These are phyloP conservation scores for Limonius californicus DNA, from an alignment of 1,140 invertebrate species.

Conservation along the genomic window DNA sequence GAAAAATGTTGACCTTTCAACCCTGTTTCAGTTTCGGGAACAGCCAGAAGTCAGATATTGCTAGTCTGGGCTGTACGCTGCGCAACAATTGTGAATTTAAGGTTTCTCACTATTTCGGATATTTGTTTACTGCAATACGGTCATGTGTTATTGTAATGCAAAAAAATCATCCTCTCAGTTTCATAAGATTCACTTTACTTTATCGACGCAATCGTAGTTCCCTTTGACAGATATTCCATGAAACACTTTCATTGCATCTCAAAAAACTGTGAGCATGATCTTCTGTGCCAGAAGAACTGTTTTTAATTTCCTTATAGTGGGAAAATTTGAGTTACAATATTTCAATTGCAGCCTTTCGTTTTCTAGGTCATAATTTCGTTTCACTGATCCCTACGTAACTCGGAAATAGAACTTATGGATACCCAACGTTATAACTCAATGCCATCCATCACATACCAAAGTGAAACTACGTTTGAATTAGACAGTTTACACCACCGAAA, in stretches of 20 bases:
- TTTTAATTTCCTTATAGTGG: conserved; percentile 8
- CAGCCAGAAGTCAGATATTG: too few species aligned
- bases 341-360: background rate
- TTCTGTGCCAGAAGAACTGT: background rate
- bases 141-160: too few species aligned
- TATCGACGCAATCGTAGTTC: too few species aligned
- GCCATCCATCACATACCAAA: background rate
- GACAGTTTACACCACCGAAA: background rate
- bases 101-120: too few species aligned
- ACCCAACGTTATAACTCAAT: background rate
- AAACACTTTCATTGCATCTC: conserved; percentile 6
- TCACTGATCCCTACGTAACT: background rate
- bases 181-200: too few species aligned
- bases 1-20: too few species aligned
- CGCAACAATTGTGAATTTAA: too few species aligned
- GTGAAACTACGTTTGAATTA: background rate
- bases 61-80: too few species aligned
- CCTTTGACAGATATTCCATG: background rate
- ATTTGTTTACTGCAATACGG: too few species aligned
- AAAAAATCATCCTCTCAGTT: too few species aligned
- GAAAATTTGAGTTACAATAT: background rate
- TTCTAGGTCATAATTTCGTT: background rate
- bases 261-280: conserved; percentile 17
- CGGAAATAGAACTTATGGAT: background rate
- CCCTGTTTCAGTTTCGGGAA: too few species aligned